A percentile compares a stretch with the other conserved stretches of the same genome.
These are phyloP conservation scores for Belgica antarctica DNA, from an alignment of 2,888 invertebrate genomes.

Conservation along the genomic window DNA sequence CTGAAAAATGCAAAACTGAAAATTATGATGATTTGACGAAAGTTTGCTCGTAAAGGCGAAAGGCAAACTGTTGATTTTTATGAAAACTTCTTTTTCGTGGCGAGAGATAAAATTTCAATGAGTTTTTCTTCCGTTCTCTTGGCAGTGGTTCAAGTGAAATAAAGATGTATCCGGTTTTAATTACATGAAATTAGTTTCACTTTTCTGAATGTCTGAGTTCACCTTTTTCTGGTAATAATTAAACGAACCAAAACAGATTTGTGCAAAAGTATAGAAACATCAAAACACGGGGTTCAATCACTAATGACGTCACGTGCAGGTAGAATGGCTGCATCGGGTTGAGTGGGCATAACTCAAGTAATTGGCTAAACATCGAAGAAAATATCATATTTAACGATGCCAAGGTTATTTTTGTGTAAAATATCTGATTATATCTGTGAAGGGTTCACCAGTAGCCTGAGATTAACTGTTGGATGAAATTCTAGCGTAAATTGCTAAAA, in stretches of 20 bases:
- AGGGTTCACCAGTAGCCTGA: too few relatives aligned
- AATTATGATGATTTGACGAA: conserved; percentile 13
- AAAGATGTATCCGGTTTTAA: background rate
- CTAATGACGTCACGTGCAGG: too few relatives aligned
- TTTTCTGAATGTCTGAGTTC: conserved; percentile 1
- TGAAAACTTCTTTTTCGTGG: background rate
- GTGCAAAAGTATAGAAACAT: background rate
- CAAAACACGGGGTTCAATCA: too few relatives aligned
- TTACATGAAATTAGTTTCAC: background rate
- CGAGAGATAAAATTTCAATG: background rate
- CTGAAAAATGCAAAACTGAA: conserved; percentile 11
- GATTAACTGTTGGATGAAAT: too few relatives aligned
- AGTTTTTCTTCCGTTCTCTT: background rate
- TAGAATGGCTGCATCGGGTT: too few relatives aligned
- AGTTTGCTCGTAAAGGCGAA: background rate
- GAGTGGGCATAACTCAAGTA: too few relatives aligned
- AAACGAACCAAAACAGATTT: background rate
- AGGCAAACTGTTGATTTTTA: background rate
- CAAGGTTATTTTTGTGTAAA: too few relatives aligned
- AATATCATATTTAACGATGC: too few relatives aligned
- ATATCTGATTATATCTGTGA: too few relatives aligned
- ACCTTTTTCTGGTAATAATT: background rate
- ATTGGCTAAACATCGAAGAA: too few relatives aligned
- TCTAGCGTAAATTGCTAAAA: too few relatives aligned
- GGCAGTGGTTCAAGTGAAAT: background rate